phyloP scores from a whole-genome alignment of 2,888 invertebrate genomes.

The Ornithoptera alexandrae region DNA sequence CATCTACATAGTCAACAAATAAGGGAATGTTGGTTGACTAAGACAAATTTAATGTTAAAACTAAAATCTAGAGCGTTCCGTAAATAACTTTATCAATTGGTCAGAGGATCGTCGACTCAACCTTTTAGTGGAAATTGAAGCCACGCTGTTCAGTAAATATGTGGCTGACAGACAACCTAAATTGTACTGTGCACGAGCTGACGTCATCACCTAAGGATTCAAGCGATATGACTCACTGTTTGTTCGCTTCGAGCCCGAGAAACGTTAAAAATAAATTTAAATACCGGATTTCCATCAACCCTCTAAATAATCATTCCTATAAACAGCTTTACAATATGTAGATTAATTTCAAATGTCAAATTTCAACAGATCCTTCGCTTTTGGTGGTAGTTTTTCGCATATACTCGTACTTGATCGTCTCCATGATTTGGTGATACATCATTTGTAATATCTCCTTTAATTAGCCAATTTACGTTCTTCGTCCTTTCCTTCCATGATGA shows the following conservation, averaged over 20 bases:
- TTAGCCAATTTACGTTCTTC: too few species aligned
- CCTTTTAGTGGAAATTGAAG: slow-evolving; percentile 12
- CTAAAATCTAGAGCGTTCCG: slow-evolving; percentile 16
- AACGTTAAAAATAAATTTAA: slow-evolving; percentile 30
- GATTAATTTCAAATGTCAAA: neutral
- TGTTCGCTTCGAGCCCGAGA: slow-evolving; percentile 32
- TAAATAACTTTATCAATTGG: slow-evolving; percentile 16
- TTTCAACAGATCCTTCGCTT: neutral
- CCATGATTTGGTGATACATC: too few species aligned
- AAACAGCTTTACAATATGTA: neutral
- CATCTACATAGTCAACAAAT: neutral
- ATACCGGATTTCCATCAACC: neutral
- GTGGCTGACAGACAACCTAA: slow-evolving; percentile 21
- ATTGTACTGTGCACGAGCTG: slow-evolving; percentile 48
- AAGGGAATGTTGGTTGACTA: neutral
- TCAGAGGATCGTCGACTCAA: slow-evolving; percentile 2
- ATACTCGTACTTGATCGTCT: too few species aligned
- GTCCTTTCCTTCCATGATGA: too few species aligned
- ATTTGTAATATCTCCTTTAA: too few species aligned
- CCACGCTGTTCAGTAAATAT: slow-evolving; percentile 8
- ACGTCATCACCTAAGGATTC: slow-evolving; percentile 65
- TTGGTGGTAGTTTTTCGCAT: too few species aligned
- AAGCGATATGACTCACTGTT: slow-evolving; percentile 55
- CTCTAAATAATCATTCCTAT: neutral
- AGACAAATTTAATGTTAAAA: neutral